Conservation (phyloP, 2,888 invertebrate species). For the Cephus pygmeus region DNA sequence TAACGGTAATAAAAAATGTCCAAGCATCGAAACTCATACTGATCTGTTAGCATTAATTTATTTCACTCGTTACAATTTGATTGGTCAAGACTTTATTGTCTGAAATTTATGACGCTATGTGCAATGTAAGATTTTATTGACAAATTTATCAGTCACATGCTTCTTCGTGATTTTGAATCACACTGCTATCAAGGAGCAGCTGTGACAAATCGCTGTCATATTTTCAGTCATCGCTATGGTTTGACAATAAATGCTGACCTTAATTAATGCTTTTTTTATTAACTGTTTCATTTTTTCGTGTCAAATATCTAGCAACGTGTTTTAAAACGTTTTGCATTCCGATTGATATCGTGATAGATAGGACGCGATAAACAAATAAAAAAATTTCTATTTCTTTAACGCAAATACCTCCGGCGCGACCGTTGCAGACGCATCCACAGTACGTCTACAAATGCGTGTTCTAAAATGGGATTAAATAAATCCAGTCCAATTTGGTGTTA, state of each 20-base stretch:
- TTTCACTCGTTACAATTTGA: neutral
- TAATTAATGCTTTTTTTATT: neutral
- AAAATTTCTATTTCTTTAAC: neutral
- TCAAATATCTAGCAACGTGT: neutral
- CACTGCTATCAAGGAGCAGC: neutral
- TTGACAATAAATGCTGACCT: neutral
- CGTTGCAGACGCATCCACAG: neutral
- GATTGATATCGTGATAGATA: neutral
- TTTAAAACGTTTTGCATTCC: neutral
- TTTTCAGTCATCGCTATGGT: neutral
- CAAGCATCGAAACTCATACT: neutral
- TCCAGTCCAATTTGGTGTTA: neutral
- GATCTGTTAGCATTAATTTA: neutral
- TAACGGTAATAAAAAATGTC: neutral
- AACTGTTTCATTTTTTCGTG: neutral
- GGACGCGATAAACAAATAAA: neutral
- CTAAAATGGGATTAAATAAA: neutral
- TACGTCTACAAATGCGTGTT: neutral
- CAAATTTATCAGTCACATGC: neutral
- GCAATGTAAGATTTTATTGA: neutral
- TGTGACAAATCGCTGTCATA: neutral
- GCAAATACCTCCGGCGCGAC: neutral
- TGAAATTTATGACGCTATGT: neutral
- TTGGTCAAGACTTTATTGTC: neutral
- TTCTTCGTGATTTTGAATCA: neutral